Percentiles rank a stretch among this genome's conserved stretches.
Evolutionary conservation across 2,113 vertebrate genomes (phyloP).

Genomic region (Gulo gulo): DNA sequence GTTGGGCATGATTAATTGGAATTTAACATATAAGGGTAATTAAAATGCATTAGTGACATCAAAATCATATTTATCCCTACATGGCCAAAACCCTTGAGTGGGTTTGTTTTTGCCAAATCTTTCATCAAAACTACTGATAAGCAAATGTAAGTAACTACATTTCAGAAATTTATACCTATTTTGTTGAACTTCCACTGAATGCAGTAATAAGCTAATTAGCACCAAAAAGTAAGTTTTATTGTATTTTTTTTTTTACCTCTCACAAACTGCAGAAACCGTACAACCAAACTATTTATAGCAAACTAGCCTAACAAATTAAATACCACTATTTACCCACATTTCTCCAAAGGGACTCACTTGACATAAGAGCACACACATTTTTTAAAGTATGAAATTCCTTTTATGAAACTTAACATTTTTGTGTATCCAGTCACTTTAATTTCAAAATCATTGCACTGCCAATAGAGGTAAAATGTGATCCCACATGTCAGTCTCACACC

Average conservation of each 20-base stretch:
- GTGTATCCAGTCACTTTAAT: background rate
- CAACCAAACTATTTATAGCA: background rate
- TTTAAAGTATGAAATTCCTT: background rate
- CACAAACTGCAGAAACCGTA: background rate
- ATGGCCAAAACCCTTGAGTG: background rate
- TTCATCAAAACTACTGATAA: background rate
- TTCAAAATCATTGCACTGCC: background rate
- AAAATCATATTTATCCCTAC: background rate
- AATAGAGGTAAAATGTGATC: background rate
- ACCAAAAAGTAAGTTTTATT: background rate
- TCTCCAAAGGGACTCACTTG: background rate
- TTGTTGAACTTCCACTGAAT: background rate
- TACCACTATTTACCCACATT: background rate
- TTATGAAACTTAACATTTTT: background rate
- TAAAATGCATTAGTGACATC: background rate
- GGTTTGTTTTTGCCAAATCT: background rate
- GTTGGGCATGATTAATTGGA: background rate
- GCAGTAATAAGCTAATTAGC: background rate
- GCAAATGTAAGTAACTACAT: background rate
- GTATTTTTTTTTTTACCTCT: background rate
- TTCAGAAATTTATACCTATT: background rate
- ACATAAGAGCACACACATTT: background rate
- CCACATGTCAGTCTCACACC: constrained; percentile 5
- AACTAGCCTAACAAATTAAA: background rate
- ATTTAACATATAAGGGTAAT: background rate